These are phyloP conservation scores for Oligia fasciuncula DNA, from an alignment of 2,888 invertebrate genomes.

Conservation along the genomic window DNA sequence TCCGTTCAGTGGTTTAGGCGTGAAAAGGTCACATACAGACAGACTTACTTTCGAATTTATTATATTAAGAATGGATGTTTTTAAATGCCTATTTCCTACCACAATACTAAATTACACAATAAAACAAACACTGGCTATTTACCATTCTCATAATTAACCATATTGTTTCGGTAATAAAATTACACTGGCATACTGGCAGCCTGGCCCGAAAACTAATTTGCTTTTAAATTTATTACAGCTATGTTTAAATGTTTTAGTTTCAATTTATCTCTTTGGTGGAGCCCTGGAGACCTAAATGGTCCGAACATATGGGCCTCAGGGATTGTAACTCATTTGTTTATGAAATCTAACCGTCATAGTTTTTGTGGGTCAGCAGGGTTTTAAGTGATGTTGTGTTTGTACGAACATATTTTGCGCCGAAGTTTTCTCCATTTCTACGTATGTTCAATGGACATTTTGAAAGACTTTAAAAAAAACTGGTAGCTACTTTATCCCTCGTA, in stretches of 20 bases:
- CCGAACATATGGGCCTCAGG: constrained; percentile 36
- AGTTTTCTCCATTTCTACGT: neutral
- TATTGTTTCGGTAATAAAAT: constrained; percentile 62
- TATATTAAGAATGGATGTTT: too few species aligned
- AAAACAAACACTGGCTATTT: constrained; percentile 26
- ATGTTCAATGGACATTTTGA: neutral
- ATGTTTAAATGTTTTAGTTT: constrained; percentile 55
- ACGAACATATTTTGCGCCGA: neutral
- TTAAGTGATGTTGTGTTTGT: neutral
- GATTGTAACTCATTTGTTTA: constrained; percentile 47
- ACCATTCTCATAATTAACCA: constrained; percentile 30
- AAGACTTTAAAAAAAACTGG: neutral
- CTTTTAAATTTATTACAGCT: constrained; percentile 63
- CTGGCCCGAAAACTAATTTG: constrained; percentile 56
- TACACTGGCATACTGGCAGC: constrained; percentile 26
- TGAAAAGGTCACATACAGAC: too few species aligned
- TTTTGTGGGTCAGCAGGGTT: constrained; percentile 25
- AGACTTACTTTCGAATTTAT: too few species aligned
- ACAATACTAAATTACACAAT: constrained; percentile 9
- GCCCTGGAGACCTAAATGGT: constrained; percentile 27
- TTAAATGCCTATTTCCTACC: neutral
- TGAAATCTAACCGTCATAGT: constrained; percentile 29
- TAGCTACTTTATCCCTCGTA: neutral
- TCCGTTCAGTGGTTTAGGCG: too few species aligned
- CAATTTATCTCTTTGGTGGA: constrained; percentile 57